These are phyloP conservation scores for Apodemus agrarius DNA, from an alignment of 2,797 vertebrate genomes.

Conservation along the genomic window DNA sequence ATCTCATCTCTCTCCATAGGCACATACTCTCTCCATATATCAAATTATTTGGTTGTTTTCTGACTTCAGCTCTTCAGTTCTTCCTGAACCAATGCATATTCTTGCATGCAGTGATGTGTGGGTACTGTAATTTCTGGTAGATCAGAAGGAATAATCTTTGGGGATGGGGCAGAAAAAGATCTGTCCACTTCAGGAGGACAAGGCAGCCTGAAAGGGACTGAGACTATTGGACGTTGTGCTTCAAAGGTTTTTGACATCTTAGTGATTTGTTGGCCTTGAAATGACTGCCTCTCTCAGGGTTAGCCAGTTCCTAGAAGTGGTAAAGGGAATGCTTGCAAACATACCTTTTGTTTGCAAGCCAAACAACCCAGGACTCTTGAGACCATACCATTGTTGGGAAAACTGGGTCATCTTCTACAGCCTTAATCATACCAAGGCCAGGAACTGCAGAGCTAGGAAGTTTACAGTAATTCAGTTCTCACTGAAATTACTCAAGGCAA, in stretches of 20 bases:
- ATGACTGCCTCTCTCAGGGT: not conserved
- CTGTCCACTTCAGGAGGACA: no score
- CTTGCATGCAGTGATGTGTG: not conserved
- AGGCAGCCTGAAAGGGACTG: not conserved
- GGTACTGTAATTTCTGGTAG: not conserved
- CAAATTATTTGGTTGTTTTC: not conserved
- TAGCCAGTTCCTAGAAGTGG: not conserved
- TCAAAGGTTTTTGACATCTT: not conserved
- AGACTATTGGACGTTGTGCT: not conserved
- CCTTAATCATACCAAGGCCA: not conserved
- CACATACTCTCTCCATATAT: not conserved
- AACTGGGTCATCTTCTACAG: not conserved
- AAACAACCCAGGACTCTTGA: not conserved
- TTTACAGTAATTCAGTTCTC: not conserved
- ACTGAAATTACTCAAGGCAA: not conserved
- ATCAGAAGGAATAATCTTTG: not conserved
- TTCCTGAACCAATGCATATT: not conserved
- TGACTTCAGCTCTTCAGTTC: not conserved
- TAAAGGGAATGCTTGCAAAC: not conserved
- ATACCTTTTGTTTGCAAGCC: not conserved
- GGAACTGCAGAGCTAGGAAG: not conserved
- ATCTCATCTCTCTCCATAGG: not conserved
- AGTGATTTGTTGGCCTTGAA: not conserved
- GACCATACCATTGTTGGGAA: not conserved
- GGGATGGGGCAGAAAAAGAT: not conserved